Conservation (phyloP, 2,888 invertebrate species). For the Mesorhabditis spiculigera region DNA sequence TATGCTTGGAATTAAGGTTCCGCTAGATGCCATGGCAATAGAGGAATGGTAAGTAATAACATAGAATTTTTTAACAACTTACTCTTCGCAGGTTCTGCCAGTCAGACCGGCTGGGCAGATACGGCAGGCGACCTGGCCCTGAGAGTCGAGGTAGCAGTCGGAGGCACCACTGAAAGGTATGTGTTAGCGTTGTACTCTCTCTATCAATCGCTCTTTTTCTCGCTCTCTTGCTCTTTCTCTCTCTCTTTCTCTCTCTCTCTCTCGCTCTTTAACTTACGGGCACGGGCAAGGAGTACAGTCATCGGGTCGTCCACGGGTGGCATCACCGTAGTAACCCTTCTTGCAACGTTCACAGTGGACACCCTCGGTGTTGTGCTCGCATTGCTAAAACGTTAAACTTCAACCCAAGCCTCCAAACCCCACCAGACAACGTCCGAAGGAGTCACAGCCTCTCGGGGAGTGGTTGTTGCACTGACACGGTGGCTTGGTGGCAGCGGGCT, state of each 20-base stretch:
- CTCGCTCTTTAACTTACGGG: constrained; percentile 55
- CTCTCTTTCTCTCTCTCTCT: background rate
- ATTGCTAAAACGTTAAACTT: constrained; percentile 58
- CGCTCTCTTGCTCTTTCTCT: too few species aligned
- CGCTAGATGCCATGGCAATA: too few species aligned
- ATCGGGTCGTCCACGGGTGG: constrained; percentile 62
- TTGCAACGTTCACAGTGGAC: constrained; percentile 63
- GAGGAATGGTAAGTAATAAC: too few species aligned
- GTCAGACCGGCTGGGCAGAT: constrained; percentile 63
- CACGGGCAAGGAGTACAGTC: constrained; percentile 65
- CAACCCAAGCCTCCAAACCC: background rate
- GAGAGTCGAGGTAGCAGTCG: constrained; percentile 62
- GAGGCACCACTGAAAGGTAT: constrained; percentile 68
- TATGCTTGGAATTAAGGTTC: background rate
- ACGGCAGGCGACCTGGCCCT: constrained; percentile 62
- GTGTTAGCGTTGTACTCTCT: background rate
- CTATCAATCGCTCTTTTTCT: too few species aligned
- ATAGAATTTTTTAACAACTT: constrained; percentile 26
- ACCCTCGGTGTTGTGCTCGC: constrained; percentile 65
- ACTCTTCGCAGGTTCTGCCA: constrained; percentile 63
- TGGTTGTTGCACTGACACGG: constrained; percentile 62
- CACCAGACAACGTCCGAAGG: constrained; percentile 55
- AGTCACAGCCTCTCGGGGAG: constrained; percentile 58
- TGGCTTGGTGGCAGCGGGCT: constrained; percentile 47
- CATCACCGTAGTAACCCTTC: constrained; percentile 65